Evolutionary conservation across 2,888 invertebrate species (phyloP).

Genomic region (Lasioglossum lativentre): DNA sequence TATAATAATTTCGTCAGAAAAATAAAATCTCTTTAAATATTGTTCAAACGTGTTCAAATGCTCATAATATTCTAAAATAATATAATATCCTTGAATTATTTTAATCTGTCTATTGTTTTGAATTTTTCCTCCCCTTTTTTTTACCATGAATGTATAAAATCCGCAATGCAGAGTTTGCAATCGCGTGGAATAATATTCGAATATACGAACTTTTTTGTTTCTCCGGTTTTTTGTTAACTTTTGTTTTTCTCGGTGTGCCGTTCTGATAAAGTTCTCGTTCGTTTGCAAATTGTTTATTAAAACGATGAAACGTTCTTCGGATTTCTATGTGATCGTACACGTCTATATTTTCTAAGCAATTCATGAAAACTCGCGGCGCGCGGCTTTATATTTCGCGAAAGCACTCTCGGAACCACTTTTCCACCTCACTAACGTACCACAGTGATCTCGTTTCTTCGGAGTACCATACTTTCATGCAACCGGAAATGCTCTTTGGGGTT

Average conservation of each 20-base stretch:
- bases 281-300: not conserved
- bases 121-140: not conserved
- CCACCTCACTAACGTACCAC: constrained; percentile 49
- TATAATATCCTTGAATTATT: not conserved
- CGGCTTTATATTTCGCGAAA: constrained; percentile 52
- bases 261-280: not conserved
- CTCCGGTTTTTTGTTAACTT: not conserved
- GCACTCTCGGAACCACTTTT: constrained; percentile 63
- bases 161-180: not conserved
- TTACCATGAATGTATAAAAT: not conserved
- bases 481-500: constrained; percentile 26
- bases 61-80: not conserved
- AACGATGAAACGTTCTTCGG: constrained; percentile 9
- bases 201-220: not conserved
- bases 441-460: constrained; percentile 39
- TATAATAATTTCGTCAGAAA: too few relatives aligned
- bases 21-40: not conserved
- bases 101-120: not conserved
- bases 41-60: too few relatives aligned
- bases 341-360: constrained; percentile 27
- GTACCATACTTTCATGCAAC: constrained; percentile 32
- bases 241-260: not conserved
- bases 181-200: not conserved
- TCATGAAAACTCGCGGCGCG: constrained; percentile 11
- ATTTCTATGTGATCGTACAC: not conserved